Evolutionary conservation across 2,113 vertebrate genomes (phyloP).

Genomic region (Uropsilus gracilis): DNA sequence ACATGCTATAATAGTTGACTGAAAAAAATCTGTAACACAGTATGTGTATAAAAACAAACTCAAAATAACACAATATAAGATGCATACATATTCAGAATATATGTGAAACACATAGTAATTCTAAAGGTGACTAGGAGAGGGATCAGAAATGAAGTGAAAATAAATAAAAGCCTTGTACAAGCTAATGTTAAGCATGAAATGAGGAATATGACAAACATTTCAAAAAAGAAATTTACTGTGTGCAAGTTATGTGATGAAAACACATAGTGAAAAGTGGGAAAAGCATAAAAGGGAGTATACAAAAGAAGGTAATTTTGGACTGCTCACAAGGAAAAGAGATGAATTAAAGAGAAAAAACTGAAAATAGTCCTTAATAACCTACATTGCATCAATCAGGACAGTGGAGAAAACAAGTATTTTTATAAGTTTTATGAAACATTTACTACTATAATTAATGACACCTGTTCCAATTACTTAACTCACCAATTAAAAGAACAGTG

Average conservation of each 20-base stretch:
- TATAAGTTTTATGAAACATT: conserved; percentile 25
- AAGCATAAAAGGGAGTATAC: not conserved
- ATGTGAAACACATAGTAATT: not conserved
- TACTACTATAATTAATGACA: not conserved
- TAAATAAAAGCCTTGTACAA: not conserved
- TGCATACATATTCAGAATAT: not conserved
- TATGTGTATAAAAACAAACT: not conserved
- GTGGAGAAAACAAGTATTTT: conserved; percentile 2
- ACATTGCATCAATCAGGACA: not conserved
- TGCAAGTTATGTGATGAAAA: conserved; percentile 36
- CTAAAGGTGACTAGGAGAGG: not conserved
- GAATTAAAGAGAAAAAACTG: not conserved
- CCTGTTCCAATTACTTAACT: conserved; percentile 42
- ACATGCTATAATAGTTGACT: no score
- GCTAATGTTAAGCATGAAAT: not conserved
- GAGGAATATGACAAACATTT: not conserved
- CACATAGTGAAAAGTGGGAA: not conserved
- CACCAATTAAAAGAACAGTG: conserved; percentile 54
- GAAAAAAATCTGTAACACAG: no score
- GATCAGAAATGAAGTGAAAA: not conserved
- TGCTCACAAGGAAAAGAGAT: not conserved
- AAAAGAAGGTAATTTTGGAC: not conserved
- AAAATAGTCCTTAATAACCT: not conserved
- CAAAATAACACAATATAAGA: conserved; percentile 1
- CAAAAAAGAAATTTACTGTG: not conserved